These are phyloP conservation scores for Catocala sponsa DNA, from an alignment of 2,888 invertebrate genomes.

Conservation along the genomic window DNA sequence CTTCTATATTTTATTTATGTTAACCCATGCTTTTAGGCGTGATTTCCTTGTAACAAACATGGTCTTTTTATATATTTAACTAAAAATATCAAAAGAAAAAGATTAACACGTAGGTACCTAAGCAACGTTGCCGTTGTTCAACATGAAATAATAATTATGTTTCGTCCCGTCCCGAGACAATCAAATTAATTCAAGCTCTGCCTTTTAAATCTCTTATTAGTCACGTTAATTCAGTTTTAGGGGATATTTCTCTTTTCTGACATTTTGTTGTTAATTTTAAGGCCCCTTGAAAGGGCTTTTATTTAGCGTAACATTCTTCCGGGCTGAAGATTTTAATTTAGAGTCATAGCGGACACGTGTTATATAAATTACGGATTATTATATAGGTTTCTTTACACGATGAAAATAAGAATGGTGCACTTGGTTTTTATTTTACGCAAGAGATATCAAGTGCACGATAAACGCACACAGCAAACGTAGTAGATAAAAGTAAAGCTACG, in stretches of 20 bases:
- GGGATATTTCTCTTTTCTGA: constrained; percentile 20
- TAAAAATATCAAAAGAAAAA: no score
- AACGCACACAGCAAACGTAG: background rate
- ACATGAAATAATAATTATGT: constrained; percentile 5
- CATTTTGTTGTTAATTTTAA: constrained; percentile 18
- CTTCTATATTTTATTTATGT: no score
- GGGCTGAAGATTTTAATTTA: background rate
- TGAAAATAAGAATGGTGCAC: background rate
- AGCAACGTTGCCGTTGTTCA: background rate
- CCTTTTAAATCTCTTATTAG: constrained; percentile 36
- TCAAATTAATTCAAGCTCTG: constrained; percentile 32
- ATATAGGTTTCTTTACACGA: no score
- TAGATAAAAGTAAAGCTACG: background rate
- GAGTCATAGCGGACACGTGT: no score
- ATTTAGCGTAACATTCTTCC: background rate
- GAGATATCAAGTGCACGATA: background rate
- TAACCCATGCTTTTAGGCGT: no score
- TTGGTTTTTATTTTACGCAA: background rate
- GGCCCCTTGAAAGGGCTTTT: background rate
- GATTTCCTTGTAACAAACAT: no score
- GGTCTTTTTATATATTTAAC: no score
- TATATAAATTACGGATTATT: no score
- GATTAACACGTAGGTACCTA: no score
- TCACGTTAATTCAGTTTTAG: constrained; percentile 36
- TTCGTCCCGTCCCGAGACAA: constrained; percentile 17